These are phyloP conservation scores for Diarsia brunnea DNA, from an alignment of 2,888 invertebrate genomes.

Conservation along the genomic window DNA sequence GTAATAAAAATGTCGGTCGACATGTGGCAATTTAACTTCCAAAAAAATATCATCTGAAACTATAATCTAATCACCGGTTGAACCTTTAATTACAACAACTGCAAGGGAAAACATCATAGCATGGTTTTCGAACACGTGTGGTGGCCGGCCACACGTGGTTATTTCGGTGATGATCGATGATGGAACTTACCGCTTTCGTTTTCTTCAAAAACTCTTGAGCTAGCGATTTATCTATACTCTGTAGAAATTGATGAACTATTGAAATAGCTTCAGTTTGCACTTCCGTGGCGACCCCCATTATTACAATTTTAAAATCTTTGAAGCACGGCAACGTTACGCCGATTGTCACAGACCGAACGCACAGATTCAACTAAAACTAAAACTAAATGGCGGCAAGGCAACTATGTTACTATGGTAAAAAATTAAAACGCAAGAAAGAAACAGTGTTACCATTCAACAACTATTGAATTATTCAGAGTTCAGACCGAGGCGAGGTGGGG, in stretches of 20 bases:
- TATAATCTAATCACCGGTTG: not conserved
- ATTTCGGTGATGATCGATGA: slow-evolving; percentile 54
- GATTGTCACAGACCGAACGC: slow-evolving; percentile 50
- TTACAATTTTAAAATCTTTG: slow-evolving; percentile 35
- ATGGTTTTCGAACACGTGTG: slow-evolving; percentile 78
- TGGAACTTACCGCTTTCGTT: slow-evolving; percentile 93
- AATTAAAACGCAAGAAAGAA: not conserved
- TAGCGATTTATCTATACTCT: slow-evolving; percentile 91
- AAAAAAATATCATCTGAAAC: not conserved
- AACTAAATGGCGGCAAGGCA: not conserved
- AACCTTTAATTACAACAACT: not conserved
- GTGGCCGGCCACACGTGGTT: slow-evolving; percentile 82
- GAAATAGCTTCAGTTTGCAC: slow-evolving; percentile 84
- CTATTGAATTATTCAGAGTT: not conserved
- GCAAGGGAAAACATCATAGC: not conserved
- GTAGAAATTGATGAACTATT: slow-evolving; percentile 92
- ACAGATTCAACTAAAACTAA: slow-evolving; percentile 14
- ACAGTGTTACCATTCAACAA: not conserved
- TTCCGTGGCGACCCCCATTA: slow-evolving; percentile 81
- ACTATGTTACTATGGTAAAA: too few relatives aligned
- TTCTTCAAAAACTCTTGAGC: slow-evolving; percentile 93
- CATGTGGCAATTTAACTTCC: slow-evolving; percentile 23
- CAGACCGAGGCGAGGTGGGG: too few relatives aligned
- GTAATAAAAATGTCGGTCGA: slow-evolving; percentile 33
- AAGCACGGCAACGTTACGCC: slow-evolving; percentile 43